A percentile compares a stretch with the other conserved stretches of the same genome.
Evolutionary conservation across 2,888 invertebrate genomes (phyloP).

Genomic region (Macrophya annulata): DNA sequence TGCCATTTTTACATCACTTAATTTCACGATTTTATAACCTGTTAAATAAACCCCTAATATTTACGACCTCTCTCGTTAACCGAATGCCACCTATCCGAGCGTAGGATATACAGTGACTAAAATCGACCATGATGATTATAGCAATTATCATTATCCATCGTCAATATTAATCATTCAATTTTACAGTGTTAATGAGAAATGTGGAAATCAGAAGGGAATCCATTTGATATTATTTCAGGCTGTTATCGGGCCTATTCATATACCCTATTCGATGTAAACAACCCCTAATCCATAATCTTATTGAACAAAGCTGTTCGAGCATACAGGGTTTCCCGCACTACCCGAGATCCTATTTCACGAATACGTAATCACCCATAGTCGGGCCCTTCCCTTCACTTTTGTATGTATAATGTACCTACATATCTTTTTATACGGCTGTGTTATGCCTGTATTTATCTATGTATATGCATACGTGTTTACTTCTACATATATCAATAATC

Average conservation of each 20-base stretch:
- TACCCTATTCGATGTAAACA: constrained; percentile 16
- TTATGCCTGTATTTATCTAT: background rate
- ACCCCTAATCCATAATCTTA: constrained; percentile 46
- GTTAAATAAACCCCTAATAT: background rate
- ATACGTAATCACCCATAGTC: constrained; percentile 30
- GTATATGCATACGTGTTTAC: background rate
- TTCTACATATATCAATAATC: background rate
- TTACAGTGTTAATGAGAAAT: background rate
- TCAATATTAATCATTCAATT: background rate
- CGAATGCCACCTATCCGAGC: background rate
- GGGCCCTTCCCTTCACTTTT: background rate
- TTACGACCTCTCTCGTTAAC: background rate
- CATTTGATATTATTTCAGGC: constrained; percentile 36
- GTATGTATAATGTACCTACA: too few relatives aligned
- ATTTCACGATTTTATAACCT: background rate
- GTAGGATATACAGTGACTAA: background rate
- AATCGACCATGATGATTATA: background rate
- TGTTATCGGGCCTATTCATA: constrained; percentile 19
- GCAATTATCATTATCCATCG: background rate
- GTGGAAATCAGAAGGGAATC: background rate
- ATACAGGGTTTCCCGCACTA: constrained; percentile 39
- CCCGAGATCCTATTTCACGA: constrained; percentile 37
- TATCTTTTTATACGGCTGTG: background rate
- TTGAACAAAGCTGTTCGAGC: constrained; percentile 45
- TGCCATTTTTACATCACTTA: background rate